Base-by-base conservation (phyloP, 2,797 vertebrate species). In the Sitta carolinensis region DNA sequence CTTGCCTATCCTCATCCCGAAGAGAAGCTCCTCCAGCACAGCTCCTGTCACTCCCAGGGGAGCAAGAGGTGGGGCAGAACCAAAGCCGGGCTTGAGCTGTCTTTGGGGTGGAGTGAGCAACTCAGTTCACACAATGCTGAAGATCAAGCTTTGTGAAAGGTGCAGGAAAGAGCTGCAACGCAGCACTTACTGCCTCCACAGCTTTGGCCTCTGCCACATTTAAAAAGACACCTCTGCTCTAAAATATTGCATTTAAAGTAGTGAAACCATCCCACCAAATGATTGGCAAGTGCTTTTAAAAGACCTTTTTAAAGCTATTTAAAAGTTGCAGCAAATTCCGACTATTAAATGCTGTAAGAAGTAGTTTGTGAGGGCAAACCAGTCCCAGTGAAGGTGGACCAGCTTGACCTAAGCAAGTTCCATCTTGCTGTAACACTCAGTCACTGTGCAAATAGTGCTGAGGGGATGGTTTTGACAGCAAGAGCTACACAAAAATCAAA, bases 21-120 rank as follows among this genome's bases (percentile, higher is more conserved):
- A 18, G 42, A 42, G 17, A 25, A 62, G 10, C 17, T 45, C 29
- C 7, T 51, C 6, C 16, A 50, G 20, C 32, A 7, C 18, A 13
- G 61, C 47, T n/a, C 19, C 3, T 17, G 17, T 1, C 3, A 1
- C 18, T 3, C 48, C 2, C 29, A 23, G 5, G 9, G 26, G 7
- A 42, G 40, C 0, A 32, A 47, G 7, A 13, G 1, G 10, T 5
- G 63, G 2, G 11, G 57, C 57, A 50, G 18, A 62, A 42, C 51
- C 2, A 2, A 68, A 34, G 34, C 30, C 26, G 57, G 30, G 34
- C 29, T 52, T 8, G 38, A 52, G 54, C 40, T 48, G 9, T 3
- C 42, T 19, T 29, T 40, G 52, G 58, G 27, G 1, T 1, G 36
- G 40, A 36, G 7, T 3, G 16, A 57, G 59, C 29, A 18, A 2